Percentiles rank a stretch among this genome's conserved stretches.
Evolutionary conservation across 2,888 invertebrate genomes (phyloP).

Genomic region (Athetis lepigone): DNA sequence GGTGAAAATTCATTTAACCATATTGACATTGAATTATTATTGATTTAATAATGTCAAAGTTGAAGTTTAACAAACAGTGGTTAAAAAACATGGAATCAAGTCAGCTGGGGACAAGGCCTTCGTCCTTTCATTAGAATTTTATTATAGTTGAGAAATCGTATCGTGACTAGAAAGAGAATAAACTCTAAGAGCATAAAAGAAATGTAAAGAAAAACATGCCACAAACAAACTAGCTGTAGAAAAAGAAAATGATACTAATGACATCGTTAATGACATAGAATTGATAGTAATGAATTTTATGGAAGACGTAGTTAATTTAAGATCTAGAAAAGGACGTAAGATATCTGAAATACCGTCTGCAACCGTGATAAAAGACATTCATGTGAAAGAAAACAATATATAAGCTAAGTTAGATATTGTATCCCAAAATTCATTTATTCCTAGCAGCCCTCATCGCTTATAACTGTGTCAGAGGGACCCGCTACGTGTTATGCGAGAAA

Average conservation of each 20-base stretch:
- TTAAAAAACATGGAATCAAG: background rate
- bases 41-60: background rate
- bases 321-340: background rate
- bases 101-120: background rate
- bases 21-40: background rate
- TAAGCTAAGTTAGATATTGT: background rate
- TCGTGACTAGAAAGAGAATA: no score
- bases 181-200: no score
- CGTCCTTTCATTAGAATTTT: no score
- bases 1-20: conserved; percentile 1
- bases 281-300: background rate
- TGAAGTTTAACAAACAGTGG: background rate
- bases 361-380: background rate
- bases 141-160: no score
- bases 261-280: no score
- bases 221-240: no score
- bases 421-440: conserved; percentile 16
- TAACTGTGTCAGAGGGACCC: conserved; percentile 39
- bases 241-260: no score
- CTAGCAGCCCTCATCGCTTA: conserved; percentile 32
- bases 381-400: background rate
- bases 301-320: background rate
- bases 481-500: conserved; percentile 68
- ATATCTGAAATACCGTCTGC: background rate
- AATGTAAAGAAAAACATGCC: no score